Evolutionary conservation across 2,113 vertebrate genomes (phyloP).

Genomic region (Thalassarche chlororhynchos): DNA sequence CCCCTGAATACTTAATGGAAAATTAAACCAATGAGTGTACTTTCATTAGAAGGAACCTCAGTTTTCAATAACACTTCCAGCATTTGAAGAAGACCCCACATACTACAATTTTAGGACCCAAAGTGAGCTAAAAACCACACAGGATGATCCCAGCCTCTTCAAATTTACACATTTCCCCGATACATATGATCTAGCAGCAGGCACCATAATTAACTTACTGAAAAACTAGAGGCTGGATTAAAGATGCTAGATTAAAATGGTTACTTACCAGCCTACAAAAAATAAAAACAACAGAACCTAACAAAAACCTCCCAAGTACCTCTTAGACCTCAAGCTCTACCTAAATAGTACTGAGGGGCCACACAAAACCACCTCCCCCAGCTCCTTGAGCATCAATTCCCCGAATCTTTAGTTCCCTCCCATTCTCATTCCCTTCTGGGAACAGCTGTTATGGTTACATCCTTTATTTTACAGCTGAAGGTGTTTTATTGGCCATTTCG

Average conservation of each 20-base stretch:
- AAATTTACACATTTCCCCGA: neutral
- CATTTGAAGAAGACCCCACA: neutral
- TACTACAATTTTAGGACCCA: neutral
- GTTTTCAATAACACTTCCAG: neutral
- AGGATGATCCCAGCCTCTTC: neutral
- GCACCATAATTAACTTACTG: neutral
- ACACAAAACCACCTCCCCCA: neutral
- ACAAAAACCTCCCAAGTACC: neutral
- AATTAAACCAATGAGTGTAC: rapidly evolving
- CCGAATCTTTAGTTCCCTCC: neutral
- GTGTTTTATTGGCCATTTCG: neutral
- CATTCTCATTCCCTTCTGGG: neutral
- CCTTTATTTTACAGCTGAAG: neutral
- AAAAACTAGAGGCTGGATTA: neutral
- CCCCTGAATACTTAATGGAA: neutral
- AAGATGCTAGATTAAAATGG: rapidly evolving
- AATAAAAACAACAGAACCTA: neutral
- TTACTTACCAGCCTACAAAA: neutral
- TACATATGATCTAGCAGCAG: neutral
- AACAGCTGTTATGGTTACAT: neutral
- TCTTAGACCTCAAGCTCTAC: rapidly evolving
- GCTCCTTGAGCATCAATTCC: neutral
- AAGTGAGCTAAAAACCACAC: neutral
- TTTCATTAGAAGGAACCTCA: neutral
- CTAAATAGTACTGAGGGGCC: neutral